Conservation (phyloP, 2,797 vertebrate species). For the Micrastur ruficollis region DNA sequence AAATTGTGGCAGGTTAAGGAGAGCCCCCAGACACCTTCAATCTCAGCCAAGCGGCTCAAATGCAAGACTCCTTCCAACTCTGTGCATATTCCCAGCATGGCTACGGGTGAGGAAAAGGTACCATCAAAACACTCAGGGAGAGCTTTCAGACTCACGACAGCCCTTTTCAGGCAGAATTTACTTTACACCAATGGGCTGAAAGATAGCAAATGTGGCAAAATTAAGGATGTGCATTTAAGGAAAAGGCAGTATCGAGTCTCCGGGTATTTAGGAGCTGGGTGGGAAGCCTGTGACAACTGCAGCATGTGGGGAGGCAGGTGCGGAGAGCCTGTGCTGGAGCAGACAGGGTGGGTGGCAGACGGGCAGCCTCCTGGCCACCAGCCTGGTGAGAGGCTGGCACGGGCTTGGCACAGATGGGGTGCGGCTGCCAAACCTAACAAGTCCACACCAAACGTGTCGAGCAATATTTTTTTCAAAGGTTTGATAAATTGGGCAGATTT, state of each 20-base stretch:
- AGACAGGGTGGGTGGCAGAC: not conserved
- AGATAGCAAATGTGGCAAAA: not conserved
- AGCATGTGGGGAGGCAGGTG: not conserved
- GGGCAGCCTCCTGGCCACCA: not conserved
- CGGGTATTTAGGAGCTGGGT: not conserved
- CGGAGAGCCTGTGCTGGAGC: rapidly evolving
- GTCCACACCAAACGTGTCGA: rapidly evolving
- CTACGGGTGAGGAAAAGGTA: not conserved
- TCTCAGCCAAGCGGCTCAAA: not conserved
- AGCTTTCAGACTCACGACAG: not conserved
- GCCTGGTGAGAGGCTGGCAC: rapidly evolving
- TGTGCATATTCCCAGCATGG: not conserved
- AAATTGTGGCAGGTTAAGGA: not conserved
- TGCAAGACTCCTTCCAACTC: not conserved
- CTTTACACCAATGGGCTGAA: not conserved
- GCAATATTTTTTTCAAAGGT: not conserved
- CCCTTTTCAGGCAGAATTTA: not conserved
- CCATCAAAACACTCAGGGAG: not conserved
- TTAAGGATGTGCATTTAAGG: not conserved
- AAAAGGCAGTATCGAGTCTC: not conserved
- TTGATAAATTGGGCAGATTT: not conserved
- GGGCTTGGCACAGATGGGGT: not conserved
- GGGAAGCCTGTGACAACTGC: not conserved
- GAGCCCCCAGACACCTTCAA: not conserved
- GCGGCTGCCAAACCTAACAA: not conserved